Evolutionary conservation across 2,888 invertebrate species (phyloP), one percentile per base, ranked within the genome.

Genomic region (Automeris io): DNA sequence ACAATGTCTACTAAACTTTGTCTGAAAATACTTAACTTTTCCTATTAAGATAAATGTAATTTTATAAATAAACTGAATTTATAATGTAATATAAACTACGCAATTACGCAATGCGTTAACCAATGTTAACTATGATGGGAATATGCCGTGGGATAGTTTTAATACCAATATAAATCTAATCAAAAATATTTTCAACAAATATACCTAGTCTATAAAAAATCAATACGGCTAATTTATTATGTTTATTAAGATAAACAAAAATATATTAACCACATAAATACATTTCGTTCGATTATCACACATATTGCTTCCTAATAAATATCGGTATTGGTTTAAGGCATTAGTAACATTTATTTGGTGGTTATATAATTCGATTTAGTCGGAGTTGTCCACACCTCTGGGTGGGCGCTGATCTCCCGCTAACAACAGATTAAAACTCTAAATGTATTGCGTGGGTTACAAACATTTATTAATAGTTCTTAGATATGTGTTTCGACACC

Each of bases 391-490:
- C 70, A 77, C 77, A 77, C 77, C 81, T 80, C 70, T 81, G 85
- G 83, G 83, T 83, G 83, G 82, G 71, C 77, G 64, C 61, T 63
- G 78, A 68, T 59, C 78, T 67, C 80, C 81, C 74, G 81, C 80
- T 66, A 76, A 61, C 67, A 61, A 58, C 61, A 64, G 65, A 78
- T 75, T 74, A 77, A 69, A 73, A 64, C 57, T 69, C 66, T 59
- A 63, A 74, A 75, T 61, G 60, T 57, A 71, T 77, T 51, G 77
- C 78, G 75, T 76, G 75, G 70, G 63, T 59, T 55, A 67, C 68
- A 69, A 71, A 73, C 75, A 80, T 81, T 73, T 75, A 72, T 81
- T 73, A 75, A 77, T 71, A 67, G 66, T 48, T 47, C 56, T 55
- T 61, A 68, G 63, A 73, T 73, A 73, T 75, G 75, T 76, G 68